These are phyloP conservation scores for Eristalinus sepulchralis DNA, from an alignment of 2,888 invertebrate species.

Conservation along the genomic window DNA sequence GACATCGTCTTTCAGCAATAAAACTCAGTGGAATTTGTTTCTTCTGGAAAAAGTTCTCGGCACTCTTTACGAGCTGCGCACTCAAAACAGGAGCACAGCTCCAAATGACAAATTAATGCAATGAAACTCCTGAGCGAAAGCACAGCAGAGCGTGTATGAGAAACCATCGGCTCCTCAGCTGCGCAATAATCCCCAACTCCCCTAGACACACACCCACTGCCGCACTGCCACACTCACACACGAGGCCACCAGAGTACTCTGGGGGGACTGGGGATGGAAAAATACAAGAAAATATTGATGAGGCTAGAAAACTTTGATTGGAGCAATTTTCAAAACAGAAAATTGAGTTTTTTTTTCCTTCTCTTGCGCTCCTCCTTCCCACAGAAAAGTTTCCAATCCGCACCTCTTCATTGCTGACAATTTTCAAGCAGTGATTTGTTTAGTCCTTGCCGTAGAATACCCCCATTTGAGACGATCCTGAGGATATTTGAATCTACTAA, in stretches of 20 bases:
- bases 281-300: slow-evolving; percentile 71
- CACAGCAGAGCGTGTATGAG: background rate
- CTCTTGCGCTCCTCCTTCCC: background rate
- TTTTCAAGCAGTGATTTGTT: slow-evolving; percentile 59
- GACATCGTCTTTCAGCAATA: no score
- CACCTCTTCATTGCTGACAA: slow-evolving; percentile 44
- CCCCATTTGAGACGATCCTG: slow-evolving; percentile 23
- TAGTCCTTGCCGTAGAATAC: slow-evolving; percentile 39
- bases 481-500: slow-evolving; percentile 37
- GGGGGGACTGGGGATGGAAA: slow-evolving; percentile 26
- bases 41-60: background rate
- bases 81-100: background rate
- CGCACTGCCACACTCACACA: background rate
- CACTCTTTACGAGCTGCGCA: background rate
- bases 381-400: slow-evolving; percentile 58
- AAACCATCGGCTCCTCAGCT: background rate
- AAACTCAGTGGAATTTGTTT: no score
- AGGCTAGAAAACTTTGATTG: slow-evolving; percentile 71
- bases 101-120: background rate
- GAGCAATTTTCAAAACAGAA: slow-evolving; percentile 65
- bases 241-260: background rate
- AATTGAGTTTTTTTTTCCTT: slow-evolving; percentile 62
- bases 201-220: background rate
- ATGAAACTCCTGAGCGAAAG: background rate
- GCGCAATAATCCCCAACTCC: slow-evolving; percentile 13